Base-by-base conservation (phyloP, 2,888 invertebrate species). In the Emesis furor region DNA sequence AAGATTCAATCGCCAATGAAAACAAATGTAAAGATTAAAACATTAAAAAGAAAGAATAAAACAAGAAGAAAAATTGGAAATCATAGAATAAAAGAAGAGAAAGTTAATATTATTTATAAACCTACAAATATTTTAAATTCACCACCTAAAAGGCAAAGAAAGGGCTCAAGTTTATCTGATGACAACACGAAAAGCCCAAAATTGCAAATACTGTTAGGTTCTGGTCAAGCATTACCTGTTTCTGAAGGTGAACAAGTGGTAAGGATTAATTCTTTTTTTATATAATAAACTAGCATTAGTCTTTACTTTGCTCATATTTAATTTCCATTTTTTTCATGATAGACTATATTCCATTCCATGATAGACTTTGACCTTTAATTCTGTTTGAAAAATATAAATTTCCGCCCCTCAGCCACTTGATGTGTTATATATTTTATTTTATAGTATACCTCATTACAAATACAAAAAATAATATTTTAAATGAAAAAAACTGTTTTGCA, bases 231-330 rank as follows among this genome's bases (percentile, higher is more conserved):
- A n/a, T 93, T 97, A 73, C 97, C 97, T 1, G 93, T 97, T 14
- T 97, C 97, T 76, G 97, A 97, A 91, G 97, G 97, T 7, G 98
- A 97, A 92, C 96, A 97, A 97, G 96, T 97, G 90, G 97, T 97
- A 91, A 94, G 95, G 91, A 68, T 8, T 80, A 67, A 7, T 46
- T 46, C 1, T 4, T 46, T 46, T n/a, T 14, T 14, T 14, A 46
- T 14, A 14, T 14, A 46, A 3, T 3, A 46, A 46, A 73, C 62
- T 79, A 42, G 42, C 42, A 10, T n/a, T n/a, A n/a, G n/a, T n/a
- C n/a, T n/a, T n/a, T n/a, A n/a, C n/a, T n/a, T n/a, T n/a, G n/a
- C n/a, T n/a, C n/a, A n/a, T n/a, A n/a, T n/a, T n/a, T n/a, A n/a
- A n/a, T n/a, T n/a, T n/a, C n/a, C n/a, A n/a, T n/a, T n/a, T n/a